Conservation (phyloP, 2,113 vertebrate genomes). For the Phasianus colchicus region DNA sequence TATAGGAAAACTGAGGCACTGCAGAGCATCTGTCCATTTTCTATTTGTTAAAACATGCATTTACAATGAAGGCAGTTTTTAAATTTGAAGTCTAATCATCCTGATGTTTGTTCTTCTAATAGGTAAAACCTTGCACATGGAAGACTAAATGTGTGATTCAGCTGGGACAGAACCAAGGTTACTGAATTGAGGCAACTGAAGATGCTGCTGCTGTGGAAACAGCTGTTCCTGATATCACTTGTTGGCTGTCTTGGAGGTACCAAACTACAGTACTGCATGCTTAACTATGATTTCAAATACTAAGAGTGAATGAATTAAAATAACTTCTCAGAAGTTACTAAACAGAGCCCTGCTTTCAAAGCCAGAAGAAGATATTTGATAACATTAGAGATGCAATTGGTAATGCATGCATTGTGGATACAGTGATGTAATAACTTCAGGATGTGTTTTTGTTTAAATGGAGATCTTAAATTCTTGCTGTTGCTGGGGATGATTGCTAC, state of each 20-base stretch:
- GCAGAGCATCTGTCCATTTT: not conserved
- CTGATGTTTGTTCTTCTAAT: constrained; percentile 66
- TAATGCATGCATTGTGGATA: fast-evolving
- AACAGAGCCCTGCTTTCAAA: not conserved
- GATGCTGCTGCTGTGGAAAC: constrained; percentile 96
- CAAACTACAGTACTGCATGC: not conserved
- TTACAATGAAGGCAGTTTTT: not conserved
- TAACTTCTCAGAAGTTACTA: not conserved
- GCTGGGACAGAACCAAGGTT: constrained; percentile 80
- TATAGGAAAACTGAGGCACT: not conserved
- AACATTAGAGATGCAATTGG: not conserved
- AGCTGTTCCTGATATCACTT: constrained; percentile 89
- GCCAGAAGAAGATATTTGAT: not conserved
- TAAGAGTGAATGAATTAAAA: not conserved
- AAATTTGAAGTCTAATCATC: not conserved
- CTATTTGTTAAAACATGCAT: not conserved
- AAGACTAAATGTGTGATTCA: constrained; percentile 78
- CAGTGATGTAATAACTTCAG: not conserved
- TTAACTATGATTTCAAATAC: not conserved
- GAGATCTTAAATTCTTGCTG: not conserved
- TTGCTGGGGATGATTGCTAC: not conserved
- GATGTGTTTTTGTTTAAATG: not conserved
- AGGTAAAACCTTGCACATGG: constrained; percentile 86
- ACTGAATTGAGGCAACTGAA: constrained; percentile 82
- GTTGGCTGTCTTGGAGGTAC: constrained; percentile 94